Evolutionary conservation across 2,888 invertebrate species (phyloP).

Genomic region (Drosophila mayaguana): DNA sequence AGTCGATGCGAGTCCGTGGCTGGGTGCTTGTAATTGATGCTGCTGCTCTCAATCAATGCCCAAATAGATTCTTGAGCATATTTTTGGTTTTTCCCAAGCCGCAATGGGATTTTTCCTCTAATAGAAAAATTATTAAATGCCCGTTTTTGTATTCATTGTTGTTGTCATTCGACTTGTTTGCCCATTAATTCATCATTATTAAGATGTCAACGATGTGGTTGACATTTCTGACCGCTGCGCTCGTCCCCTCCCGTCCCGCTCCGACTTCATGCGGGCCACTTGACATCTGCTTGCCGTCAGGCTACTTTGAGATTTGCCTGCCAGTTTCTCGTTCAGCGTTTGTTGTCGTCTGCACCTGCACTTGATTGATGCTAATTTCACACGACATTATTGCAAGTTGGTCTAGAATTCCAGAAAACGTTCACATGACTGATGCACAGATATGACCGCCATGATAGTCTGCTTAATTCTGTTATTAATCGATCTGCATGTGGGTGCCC

Average conservation of each 20-base stretch:
- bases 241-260: conserved; percentile 1
- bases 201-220: conserved; percentile 82
- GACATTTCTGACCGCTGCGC: conserved; percentile 71
- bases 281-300: conserved; percentile 73
- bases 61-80: conserved; percentile 56
- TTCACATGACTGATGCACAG: conserved; percentile 55
- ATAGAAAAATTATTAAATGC: conserved; percentile 75
- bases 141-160: conserved; percentile 39
- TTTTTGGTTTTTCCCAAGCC: conserved; percentile 55
- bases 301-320: conserved; percentile 52
- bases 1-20: conserved; percentile 6
- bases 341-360: conserved; percentile 69
- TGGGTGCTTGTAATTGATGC: conserved; percentile 68
- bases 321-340: conserved; percentile 24
- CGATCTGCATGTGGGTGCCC: conserved; percentile 64
- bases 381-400: conserved; percentile 73
- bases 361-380: conserved; percentile 79
- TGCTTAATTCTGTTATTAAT: conserved; percentile 43
- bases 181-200: conserved; percentile 84
- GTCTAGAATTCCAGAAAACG: conserved; percentile 45
- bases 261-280: conserved; percentile 73
- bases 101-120: conserved; percentile 48
- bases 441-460: conserved; percentile 24
- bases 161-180: conserved; percentile 72
- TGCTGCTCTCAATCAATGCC: conserved; percentile 75